These are phyloP conservation scores for Solenopsis invicta DNA, from an alignment of 1,140 invertebrate genomes.

Conservation along the genomic window DNA sequence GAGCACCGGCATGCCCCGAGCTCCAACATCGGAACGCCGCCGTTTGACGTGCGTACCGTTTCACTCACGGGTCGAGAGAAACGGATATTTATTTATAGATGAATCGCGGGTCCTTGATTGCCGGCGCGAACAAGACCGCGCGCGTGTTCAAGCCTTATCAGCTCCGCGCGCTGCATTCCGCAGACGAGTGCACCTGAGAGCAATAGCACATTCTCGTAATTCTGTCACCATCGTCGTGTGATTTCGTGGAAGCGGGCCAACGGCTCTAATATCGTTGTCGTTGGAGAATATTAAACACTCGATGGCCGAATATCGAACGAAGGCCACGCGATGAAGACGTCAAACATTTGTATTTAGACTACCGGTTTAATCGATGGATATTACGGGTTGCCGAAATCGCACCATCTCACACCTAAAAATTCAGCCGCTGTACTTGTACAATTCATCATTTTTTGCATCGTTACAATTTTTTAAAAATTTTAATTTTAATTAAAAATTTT, in stretches of 20 bases:
- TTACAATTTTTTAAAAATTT: too few species aligned
- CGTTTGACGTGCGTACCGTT: constrained; percentile 56
- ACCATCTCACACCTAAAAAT: too few species aligned
- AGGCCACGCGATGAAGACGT: not conserved
- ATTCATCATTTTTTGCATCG: too few species aligned
- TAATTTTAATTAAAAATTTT: too few species aligned
- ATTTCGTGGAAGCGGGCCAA: not conserved
- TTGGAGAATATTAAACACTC: not conserved
- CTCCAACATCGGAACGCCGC: constrained; percentile 32
- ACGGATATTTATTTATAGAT: constrained; percentile 83
- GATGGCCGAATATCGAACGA: not conserved
- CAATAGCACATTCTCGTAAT: not conserved
- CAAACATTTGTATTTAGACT: not conserved
- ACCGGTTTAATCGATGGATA: not conserved
- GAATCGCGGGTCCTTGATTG: constrained; percentile 81
- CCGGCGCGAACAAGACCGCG: constrained; percentile 8
- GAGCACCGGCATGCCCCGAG: constrained; percentile 40
- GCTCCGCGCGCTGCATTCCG: not conserved
- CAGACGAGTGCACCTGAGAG: constrained; percentile 8
- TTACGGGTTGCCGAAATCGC: not conserved
- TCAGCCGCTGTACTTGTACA: too few species aligned
- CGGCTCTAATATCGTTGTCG: not conserved
- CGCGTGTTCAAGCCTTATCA: constrained; percentile 31
- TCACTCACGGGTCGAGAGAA: constrained; percentile 73
- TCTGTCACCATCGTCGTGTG: not conserved